Percentiles rank a stretch among this genome's conserved stretches.
phyloP scores from a whole-genome alignment of 2,113 vertebrate genomes.

The Cochlearius cochlearius region DNA sequence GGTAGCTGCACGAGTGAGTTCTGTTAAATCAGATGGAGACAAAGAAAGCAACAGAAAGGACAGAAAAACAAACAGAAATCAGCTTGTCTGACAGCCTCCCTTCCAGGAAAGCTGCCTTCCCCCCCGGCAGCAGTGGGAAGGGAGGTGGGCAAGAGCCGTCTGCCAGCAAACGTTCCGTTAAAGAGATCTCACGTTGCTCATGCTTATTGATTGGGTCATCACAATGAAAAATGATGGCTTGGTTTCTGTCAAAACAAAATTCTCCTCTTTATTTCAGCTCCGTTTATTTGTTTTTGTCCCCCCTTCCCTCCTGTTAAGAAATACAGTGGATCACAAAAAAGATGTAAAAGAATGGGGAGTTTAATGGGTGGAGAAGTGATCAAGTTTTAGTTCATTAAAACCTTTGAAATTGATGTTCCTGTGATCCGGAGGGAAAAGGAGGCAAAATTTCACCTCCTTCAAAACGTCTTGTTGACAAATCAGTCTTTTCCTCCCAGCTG shows the following conservation, averaged over 20 bases:
- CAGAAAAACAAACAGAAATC: neutral
- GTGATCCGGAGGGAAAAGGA: neutral
- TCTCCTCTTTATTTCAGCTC: neutral
- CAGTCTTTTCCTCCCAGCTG: neutral
- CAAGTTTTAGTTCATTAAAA: neutral
- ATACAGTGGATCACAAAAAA: neutral
- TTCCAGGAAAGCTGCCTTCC: neutral
- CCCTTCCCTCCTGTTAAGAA: neutral
- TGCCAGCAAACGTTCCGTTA: neutral
- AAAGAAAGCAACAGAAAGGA: neutral
- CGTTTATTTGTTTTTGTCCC: neutral
- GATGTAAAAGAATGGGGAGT: neutral
- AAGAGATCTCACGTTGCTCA: neutral
- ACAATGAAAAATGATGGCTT: neutral
- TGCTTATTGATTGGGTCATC: neutral
- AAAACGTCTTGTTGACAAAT: neutral
- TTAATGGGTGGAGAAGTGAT: neutral
- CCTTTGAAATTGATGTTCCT: neutral
- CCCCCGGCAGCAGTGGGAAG: neutral
- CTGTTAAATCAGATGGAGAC: neutral
- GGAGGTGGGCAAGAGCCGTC: neutral
- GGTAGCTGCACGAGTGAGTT: neutral
- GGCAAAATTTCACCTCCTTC: neutral
- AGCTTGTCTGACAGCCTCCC: neutral
- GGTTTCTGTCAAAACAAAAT: neutral